phyloP scores from a whole-genome alignment of 2,888 invertebrate genomes.

The Mycogona germanica region DNA sequence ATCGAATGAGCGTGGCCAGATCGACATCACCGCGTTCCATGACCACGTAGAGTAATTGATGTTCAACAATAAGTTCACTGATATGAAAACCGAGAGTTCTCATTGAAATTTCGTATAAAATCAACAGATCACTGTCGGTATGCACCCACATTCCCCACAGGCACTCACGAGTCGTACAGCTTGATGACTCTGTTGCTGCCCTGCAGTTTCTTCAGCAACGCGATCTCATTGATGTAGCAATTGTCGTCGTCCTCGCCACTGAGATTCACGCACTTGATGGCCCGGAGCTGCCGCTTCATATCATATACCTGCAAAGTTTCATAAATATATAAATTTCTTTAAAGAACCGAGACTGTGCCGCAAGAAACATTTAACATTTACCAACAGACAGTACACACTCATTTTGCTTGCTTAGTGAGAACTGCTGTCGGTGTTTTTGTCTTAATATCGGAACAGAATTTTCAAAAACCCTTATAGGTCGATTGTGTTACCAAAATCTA shows the following conservation, averaged over 20 bases:
- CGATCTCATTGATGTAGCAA: constrained; percentile 78
- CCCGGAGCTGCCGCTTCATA: constrained; percentile 45
- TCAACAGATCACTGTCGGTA: background rate
- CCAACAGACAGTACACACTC: no score
- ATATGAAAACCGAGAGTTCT: constrained; percentile 22
- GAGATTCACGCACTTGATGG: constrained; percentile 73
- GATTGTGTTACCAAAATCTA: no score
- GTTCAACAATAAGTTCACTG: constrained; percentile 57
- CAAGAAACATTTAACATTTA: no score
- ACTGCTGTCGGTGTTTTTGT: no score
- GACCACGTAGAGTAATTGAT: constrained; percentile 60
- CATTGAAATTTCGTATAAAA: constrained; percentile 1
- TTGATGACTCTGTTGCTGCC: constrained; percentile 68
- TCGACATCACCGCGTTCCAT: constrained; percentile 91
- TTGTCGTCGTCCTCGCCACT: constrained; percentile 53
- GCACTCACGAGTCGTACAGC: constrained; percentile 72
- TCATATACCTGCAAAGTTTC: constrained; percentile 47
- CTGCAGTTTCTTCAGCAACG: constrained; percentile 64
- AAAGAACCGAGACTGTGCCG: no score
- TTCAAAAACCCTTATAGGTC: no score
- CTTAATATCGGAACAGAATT: no score
- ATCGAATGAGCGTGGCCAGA: constrained; percentile 58
- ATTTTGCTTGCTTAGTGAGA: no score
- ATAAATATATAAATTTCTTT: background rate
- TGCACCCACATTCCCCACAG: background rate